Conservation (phyloP, 1,140 invertebrate species). For the Megathymus violae region DNA sequence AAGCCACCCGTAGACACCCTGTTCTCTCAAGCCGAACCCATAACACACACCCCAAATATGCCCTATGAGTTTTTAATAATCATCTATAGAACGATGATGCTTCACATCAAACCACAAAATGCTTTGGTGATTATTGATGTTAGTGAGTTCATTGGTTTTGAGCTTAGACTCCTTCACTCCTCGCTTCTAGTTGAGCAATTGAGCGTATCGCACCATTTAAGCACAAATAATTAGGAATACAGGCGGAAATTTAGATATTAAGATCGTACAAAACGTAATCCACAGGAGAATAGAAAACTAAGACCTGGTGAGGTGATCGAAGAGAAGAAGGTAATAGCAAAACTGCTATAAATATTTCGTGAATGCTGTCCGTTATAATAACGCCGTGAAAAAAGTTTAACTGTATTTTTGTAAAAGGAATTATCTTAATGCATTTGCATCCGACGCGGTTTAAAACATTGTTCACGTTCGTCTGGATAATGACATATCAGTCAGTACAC, state of each 20-base stretch:
- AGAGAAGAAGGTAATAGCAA: constrained; percentile 98
- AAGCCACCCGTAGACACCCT: constrained; percentile 63
- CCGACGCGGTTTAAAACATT: constrained; percentile 67
- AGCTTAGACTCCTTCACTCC: constrained; percentile 70
- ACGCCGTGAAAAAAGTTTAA: constrained; percentile 77
- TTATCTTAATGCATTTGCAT: constrained; percentile 72
- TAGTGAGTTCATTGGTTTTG: constrained; percentile 62
- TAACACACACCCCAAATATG: constrained; percentile 69
- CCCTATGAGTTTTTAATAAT: constrained; percentile 60
- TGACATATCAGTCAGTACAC: constrained; percentile 50
- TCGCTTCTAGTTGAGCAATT: constrained; percentile 60
- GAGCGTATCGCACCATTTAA: constrained; percentile 24
- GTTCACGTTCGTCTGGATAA: constrained; percentile 57
- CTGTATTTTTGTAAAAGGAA: constrained; percentile 60
- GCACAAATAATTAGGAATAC: constrained; percentile 24
- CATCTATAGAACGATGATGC: constrained; percentile 61
- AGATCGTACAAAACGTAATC: constrained; percentile 80
- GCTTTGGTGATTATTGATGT: constrained; percentile 63
- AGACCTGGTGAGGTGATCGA: constrained; percentile 95
- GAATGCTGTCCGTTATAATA: constrained; percentile 78
- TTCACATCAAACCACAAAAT: constrained; percentile 52
- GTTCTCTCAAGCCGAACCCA: constrained; percentile 81
- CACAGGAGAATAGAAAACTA: constrained; percentile 89
- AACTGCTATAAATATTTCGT: constrained; percentile 80
- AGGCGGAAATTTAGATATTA: constrained; percentile 67